These are phyloP conservation scores for Polyommatus icarus DNA, from an alignment of 2,888 invertebrate species.

Conservation along the genomic window DNA sequence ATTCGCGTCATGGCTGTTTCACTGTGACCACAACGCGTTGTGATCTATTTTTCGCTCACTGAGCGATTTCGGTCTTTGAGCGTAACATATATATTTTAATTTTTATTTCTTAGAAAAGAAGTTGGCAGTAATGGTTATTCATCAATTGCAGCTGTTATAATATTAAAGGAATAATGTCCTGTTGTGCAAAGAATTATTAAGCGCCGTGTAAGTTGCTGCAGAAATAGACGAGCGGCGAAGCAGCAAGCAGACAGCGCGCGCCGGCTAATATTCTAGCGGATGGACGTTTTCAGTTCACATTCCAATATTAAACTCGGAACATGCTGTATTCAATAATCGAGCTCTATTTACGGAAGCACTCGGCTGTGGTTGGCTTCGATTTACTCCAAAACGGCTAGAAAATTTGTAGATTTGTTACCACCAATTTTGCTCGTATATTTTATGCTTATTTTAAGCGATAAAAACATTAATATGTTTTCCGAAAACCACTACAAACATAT, in stretches of 20 bases:
- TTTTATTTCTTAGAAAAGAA: too few species aligned
- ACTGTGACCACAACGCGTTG: too few species aligned
- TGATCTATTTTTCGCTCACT: too few species aligned
- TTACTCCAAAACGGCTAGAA: neutral
- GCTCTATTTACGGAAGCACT: neutral
- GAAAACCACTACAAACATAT: neutral
- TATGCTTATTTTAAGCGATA: neutral
- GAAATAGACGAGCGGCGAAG: neutral
- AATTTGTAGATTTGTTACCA: neutral
- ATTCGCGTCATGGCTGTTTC: too few species aligned
- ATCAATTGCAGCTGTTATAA: neutral
- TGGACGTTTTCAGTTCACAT: conserved; percentile 6
- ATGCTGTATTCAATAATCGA: neutral
- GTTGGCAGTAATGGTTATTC: too few species aligned
- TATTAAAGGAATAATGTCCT: neutral
- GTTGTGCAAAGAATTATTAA: neutral
- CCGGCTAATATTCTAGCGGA: neutral
- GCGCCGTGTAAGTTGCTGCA: neutral
- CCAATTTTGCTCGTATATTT: neutral
- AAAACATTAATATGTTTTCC: neutral
- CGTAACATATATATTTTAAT: too few species aligned
- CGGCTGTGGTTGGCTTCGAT: neutral
- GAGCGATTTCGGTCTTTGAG: too few species aligned
- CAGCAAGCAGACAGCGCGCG: neutral
- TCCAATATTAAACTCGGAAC: conserved; percentile 9